These are phyloP conservation scores for Subacronicta megacephala DNA, from an alignment of 2,888 invertebrate species.

Conservation along the genomic window DNA sequence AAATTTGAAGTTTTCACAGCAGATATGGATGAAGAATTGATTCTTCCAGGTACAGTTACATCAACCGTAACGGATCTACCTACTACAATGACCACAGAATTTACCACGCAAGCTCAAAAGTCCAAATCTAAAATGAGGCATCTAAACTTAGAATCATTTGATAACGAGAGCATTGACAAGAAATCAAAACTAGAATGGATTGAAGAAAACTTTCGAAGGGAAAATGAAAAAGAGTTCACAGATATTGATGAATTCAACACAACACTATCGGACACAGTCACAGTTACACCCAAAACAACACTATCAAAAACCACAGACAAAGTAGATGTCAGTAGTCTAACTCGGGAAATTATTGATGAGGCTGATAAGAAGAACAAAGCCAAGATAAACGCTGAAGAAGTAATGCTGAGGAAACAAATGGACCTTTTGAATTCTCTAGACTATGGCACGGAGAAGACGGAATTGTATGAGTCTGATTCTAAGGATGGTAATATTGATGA, in stretches of 20 bases:
- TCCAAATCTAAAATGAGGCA: constrained; percentile 19
- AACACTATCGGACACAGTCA: neutral
- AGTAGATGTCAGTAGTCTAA: constrained; percentile 59
- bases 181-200: constrained; percentile 61
- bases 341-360: constrained; percentile 58
- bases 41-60: constrained; percentile 10
- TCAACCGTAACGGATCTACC: constrained; percentile 7
- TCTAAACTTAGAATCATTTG: constrained; percentile 15
- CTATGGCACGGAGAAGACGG: constrained; percentile 69
- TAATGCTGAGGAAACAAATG: constrained; percentile 69
- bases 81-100: constrained; percentile 8
- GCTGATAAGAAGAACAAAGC: constrained; percentile 42
- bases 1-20: constrained; percentile 55
- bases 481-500: constrained; percentile 60
- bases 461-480: constrained; percentile 63
- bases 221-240: constrained; percentile 38
- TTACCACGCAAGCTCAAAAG: constrained; percentile 2
- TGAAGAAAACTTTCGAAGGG: constrained; percentile 64
- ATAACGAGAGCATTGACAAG: constrained; percentile 27
- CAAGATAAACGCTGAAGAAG: constrained; percentile 58
- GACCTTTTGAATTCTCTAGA: constrained; percentile 75
- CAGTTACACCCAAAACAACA: neutral
- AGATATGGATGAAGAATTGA: constrained; percentile 54
- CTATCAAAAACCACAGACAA: constrained; percentile 10
- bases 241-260: constrained; percentile 30